phyloP scores from a whole-genome alignment of 2,888 invertebrate genomes.

The Sphecodes monilicornis region DNA sequence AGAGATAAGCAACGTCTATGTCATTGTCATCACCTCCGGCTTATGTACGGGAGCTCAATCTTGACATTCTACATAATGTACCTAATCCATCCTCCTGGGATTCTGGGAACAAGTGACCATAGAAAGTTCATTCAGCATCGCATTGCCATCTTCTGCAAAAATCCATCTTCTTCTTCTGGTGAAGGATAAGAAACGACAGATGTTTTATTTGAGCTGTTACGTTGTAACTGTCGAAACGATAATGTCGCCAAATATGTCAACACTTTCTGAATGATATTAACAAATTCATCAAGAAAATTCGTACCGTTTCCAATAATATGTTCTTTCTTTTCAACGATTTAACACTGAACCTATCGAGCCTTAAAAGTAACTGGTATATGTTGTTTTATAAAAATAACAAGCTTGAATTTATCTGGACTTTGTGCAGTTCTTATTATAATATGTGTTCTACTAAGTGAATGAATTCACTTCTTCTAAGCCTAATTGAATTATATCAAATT shows the following conservation, averaged over 20 bases:
- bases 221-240: background rate
- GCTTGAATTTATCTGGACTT: no score
- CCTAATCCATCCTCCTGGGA: conserved; percentile 1
- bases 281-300: no score
- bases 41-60: background rate
- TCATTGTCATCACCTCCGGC: conserved; percentile 8
- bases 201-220: background rate
- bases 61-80: conserved; percentile 12
- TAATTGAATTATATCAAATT: no score
- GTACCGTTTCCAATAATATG: no score
- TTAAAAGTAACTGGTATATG: no score
- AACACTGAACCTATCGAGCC: no score
- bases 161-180: background rate
- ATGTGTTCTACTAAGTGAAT: no score
- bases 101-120: background rate
- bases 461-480: no score
- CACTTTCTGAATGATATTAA: no score
- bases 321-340: no score
- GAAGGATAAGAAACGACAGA: background rate
- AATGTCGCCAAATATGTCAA: background rate
- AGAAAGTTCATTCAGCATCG: background rate
- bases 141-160: background rate
- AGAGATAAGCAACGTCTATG: conserved; percentile 24
- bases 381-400: no score
- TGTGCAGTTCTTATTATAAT: no score